These are phyloP conservation scores for Ammodytes marinus DNA, from an alignment of 2,113 vertebrate genomes.

Conservation along the genomic window DNA sequence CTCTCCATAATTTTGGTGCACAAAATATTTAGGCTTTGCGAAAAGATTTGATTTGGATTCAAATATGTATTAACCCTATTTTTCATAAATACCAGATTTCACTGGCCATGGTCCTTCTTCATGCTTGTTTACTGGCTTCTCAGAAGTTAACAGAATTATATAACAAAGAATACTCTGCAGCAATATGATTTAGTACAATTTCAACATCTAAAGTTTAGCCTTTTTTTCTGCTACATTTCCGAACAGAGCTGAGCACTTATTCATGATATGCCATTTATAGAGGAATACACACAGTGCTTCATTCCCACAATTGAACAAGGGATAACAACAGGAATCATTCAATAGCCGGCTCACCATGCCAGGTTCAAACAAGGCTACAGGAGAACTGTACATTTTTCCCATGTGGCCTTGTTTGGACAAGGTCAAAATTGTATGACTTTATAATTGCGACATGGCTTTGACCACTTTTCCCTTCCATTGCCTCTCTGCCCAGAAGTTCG, in stretches of 20 bases:
- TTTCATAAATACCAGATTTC: too few relatives aligned
- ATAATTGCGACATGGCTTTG: not conserved
- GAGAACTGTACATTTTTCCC: not conserved
- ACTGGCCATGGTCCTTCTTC: too few relatives aligned
- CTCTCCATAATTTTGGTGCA: too few relatives aligned
- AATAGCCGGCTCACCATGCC: not conserved
- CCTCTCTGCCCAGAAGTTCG: not conserved
- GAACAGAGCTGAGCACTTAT: not conserved
- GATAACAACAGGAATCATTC: not conserved
- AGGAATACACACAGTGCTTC: not conserved
- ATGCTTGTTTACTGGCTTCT: too few relatives aligned
- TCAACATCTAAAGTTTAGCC: not conserved
- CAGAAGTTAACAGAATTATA: too few relatives aligned
- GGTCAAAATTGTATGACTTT: not conserved
- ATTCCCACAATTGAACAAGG: not conserved
- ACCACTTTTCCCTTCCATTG: not conserved
- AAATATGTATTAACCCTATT: too few relatives aligned
- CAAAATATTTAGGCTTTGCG: too few relatives aligned
- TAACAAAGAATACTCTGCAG: too few relatives aligned
- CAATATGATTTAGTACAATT: too few relatives aligned
- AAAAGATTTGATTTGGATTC: not conserved
- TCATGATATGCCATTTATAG: constrained; percentile 3
- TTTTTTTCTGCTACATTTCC: not conserved
- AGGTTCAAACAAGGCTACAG: not conserved
- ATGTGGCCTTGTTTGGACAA: constrained; percentile 6